Conservation (phyloP, 2,888 invertebrate genomes). For the Ischnura elegans region DNA sequence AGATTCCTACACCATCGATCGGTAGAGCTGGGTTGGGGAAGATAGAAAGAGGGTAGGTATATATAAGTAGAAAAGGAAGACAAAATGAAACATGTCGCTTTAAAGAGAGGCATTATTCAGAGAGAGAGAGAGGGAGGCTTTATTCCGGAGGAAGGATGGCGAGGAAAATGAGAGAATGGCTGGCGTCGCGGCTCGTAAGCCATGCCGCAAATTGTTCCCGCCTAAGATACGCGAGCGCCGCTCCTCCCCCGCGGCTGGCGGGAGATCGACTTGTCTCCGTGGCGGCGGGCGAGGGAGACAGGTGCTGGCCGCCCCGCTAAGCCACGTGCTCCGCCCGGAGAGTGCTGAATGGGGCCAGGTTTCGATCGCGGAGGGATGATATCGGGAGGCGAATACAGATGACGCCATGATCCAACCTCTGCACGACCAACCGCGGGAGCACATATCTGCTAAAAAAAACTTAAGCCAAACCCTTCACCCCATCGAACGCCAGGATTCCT, state of each 20-base stretch:
- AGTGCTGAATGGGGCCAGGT: constrained; percentile 21
- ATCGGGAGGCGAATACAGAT: not conserved
- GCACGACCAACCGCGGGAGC: not conserved
- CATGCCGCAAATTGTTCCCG: not conserved
- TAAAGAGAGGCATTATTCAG: too few relatives aligned
- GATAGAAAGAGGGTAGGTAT: not conserved
- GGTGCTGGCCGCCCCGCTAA: not conserved
- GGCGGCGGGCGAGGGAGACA: not conserved
- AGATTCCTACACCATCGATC: constrained; percentile 15
- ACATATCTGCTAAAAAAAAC: not conserved
- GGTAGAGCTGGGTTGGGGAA: not conserved
- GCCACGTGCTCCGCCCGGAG: not conserved
- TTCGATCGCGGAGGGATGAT: not conserved
- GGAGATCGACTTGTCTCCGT: not conserved
- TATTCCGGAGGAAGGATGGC: not conserved
- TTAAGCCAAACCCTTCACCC: too few relatives aligned
- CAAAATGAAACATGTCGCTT: too few relatives aligned
- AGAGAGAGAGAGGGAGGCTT: not conserved
- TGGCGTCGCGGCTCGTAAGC: not conserved
- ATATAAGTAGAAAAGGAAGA: too few relatives aligned
- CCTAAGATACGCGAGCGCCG: not conserved
- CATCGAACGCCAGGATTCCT: too few relatives aligned
- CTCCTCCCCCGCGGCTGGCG: not conserved
- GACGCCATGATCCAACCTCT: not conserved
- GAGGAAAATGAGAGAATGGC: not conserved